Conservation (phyloP, 1,140 invertebrate species). For the Cherax quadricarinatus region DNA sequence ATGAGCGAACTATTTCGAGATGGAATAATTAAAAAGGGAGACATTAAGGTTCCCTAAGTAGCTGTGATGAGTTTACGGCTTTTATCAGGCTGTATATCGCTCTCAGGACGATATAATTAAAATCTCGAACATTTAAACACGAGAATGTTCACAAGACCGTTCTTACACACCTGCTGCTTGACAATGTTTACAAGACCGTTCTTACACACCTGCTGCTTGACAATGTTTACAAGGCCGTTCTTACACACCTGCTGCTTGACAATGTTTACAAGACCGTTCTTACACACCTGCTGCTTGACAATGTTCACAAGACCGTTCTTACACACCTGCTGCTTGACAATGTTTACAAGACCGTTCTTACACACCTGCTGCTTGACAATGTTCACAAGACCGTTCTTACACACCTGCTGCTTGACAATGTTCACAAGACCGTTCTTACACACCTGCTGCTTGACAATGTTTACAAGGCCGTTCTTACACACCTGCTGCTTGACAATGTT, state of each 20-base stretch:
- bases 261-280: background rate
- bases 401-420: no score
- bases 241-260: background rate
- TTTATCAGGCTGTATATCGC: conserved; percentile 38
- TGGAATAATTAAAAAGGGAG: background rate
- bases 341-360: no score
- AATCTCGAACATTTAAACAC: conserved; percentile 34
- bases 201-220: background rate
- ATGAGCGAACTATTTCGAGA: background rate
- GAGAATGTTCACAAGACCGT: background rate
- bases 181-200: background rate
- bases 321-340: no score
- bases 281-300: background rate
- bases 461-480: no score
- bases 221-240: background rate
- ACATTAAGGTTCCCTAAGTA: conserved; percentile 39
- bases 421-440: no score
- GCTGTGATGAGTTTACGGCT: conserved; percentile 41
- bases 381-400: no score
- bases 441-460: no score
- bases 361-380: no score
- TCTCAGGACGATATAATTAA: background rate
- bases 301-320: no score
- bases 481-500: no score
- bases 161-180: no score